These are phyloP conservation scores for Desmodus rotundus DNA, from an alignment of 2,113 vertebrate genomes.

Conservation along the genomic window DNA sequence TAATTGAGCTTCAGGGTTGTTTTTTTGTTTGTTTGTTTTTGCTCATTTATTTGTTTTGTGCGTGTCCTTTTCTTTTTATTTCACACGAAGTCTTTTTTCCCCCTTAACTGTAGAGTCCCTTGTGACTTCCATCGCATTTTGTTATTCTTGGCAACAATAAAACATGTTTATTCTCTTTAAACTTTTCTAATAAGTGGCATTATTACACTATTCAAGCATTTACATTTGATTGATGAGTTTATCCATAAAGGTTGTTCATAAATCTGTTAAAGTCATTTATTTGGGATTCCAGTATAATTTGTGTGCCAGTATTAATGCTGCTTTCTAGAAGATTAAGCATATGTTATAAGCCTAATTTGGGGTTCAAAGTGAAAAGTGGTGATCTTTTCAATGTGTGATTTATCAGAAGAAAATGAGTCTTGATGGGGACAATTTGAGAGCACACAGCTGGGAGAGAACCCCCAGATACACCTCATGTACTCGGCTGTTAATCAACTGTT, in stretches of 20 bases:
- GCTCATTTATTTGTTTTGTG: neutral
- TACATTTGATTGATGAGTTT: constrained; percentile 73
- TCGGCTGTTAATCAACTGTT: constrained; percentile 17
- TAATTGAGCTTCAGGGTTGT: neutral
- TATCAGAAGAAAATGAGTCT: constrained; percentile 57
- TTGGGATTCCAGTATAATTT: constrained; percentile 77
- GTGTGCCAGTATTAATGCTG: constrained; percentile 66
- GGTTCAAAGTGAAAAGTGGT: constrained; percentile 59
- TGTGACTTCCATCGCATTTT: constrained; percentile 50
- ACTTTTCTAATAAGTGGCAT: constrained; percentile 22
- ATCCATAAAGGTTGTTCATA: constrained; percentile 56
- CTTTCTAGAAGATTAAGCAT: constrained; percentile 77
- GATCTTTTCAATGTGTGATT: constrained; percentile 66
- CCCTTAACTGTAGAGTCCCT: neutral
- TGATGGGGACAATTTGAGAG: constrained; percentile 15
- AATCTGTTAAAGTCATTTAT: constrained; percentile 75
- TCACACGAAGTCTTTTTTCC: neutral
- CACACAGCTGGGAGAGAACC: neutral
- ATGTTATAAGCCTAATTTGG: constrained; percentile 61
- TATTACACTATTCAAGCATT: constrained; percentile 57
- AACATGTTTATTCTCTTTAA: constrained; percentile 53
- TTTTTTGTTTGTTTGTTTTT: too few relatives aligned
- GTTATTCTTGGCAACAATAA: constrained; percentile 49
- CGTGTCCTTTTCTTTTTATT: neutral
- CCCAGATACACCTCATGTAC: neutral